Conservation (phyloP, 2,797 vertebrate genomes). For the Lepilemur ruficaudatus region DNA sequence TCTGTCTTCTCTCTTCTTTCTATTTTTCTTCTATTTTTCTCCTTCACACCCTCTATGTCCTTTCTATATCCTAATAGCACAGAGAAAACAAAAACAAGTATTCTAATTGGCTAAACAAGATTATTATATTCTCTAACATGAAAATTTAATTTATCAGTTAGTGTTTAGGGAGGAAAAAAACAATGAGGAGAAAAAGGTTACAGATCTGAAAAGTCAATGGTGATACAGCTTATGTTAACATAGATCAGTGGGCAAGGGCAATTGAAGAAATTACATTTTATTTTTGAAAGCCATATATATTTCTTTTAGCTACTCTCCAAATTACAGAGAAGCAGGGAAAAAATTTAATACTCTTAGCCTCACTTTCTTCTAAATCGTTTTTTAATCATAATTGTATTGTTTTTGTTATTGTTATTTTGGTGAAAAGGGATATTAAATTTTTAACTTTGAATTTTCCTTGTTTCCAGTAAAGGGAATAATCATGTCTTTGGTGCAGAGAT, state of each 20-base stretch:
- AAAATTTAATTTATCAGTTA: background rate
- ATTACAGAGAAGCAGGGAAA: background rate
- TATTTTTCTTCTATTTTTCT: background rate
- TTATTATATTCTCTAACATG: background rate
- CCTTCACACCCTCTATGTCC: background rate
- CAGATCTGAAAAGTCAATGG: background rate
- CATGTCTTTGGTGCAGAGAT: background rate
- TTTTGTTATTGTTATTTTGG: background rate
- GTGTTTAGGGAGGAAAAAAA: background rate
- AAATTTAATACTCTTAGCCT: background rate
- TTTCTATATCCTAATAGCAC: background rate
- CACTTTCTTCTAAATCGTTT: background rate
- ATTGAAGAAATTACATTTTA: background rate
- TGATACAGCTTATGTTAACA: background rate
- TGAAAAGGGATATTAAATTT: background rate
- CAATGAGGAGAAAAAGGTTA: background rate
- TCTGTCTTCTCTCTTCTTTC: background rate
- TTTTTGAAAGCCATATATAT: background rate
- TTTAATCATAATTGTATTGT: background rate
- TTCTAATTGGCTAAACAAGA: background rate
- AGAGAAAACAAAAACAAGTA: background rate
- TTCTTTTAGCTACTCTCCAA: background rate
- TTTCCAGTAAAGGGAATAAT: background rate
- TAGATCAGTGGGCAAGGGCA: background rate
- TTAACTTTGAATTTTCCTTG: background rate